A percentile compares a stretch with the other conserved stretches of the same genome.
These are phyloP conservation scores for Cryptoblepharus egeriae DNA, from an alignment of 2,797 vertebrate species.

Conservation along the genomic window DNA sequence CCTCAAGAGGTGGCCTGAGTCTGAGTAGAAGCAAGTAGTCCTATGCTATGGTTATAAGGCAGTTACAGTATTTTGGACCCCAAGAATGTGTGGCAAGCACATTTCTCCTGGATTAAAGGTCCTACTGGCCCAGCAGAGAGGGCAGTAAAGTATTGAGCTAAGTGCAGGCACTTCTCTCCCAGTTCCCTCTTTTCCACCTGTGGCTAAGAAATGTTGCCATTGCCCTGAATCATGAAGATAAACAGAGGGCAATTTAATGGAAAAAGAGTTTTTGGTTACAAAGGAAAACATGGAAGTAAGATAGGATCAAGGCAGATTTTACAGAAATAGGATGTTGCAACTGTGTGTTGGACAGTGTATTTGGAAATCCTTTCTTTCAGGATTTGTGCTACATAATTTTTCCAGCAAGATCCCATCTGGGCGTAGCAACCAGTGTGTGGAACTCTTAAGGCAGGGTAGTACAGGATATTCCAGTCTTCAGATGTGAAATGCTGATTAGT, in stretches of 20 bases:
- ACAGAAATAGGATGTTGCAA: neutral
- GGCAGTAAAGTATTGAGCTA: neutral
- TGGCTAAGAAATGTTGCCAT: neutral
- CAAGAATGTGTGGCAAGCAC: too few species aligned
- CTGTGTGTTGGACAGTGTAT: slow-evolving; percentile 6
- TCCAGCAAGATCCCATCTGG: neutral
- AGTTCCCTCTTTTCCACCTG: neutral
- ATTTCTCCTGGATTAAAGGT: neutral
- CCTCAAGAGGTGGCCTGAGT: too few species aligned
- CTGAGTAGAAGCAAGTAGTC: too few species aligned
- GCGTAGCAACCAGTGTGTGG: neutral
- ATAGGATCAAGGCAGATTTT: neutral
- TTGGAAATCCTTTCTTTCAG: slow-evolving; percentile 8
- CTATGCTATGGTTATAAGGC: too few species aligned
- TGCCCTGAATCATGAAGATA: too few species aligned
- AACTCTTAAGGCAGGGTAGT: neutral
- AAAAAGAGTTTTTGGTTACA: neutral
- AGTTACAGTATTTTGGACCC: neutral
- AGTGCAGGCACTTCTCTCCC: too few species aligned
- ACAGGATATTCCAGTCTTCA: slow-evolving; percentile 2
- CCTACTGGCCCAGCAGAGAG: neutral
- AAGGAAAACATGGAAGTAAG: neutral
- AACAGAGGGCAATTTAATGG: neutral
- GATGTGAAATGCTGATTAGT: fast-evolving
- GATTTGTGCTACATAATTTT: neutral